Conservation (phyloP, 2,113 vertebrate genomes). For the Microtus ochrogaster region DNA sequence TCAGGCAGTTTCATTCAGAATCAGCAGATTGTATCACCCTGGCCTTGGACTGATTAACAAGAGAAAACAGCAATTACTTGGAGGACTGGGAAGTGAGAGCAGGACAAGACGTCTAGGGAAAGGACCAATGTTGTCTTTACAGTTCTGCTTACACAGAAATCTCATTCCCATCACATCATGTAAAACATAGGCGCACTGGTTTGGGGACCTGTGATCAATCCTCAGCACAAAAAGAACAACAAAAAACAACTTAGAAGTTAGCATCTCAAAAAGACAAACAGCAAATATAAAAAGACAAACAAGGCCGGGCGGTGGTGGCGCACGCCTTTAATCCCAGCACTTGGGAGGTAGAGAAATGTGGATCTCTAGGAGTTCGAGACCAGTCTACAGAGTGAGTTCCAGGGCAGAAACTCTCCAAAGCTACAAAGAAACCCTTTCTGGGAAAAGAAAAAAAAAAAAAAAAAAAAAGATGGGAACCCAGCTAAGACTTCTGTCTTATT, state of each 20-base stretch:
- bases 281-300: background rate
- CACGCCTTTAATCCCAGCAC: background rate
- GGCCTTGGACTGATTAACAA: constrained; percentile 11
- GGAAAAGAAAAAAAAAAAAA: too few species aligned
- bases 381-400: too few species aligned
- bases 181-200: background rate
- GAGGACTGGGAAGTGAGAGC: background rate
- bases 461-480: too few species aligned
- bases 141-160: constrained; percentile 31
- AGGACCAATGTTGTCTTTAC: background rate
- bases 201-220: background rate
- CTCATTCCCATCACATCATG: background rate
- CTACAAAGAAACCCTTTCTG: too few species aligned
- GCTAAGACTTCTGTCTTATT: background rate
- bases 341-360: too few species aligned
- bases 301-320: background rate
- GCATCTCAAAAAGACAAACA: background rate
- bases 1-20: constrained; percentile 23
- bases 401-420: too few species aligned
- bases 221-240: background rate
- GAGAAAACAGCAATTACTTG: background rate
- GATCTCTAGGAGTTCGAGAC: too few species aligned
- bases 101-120: background rate
- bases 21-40: constrained; percentile 24
- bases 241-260: background rate